These are phyloP conservation scores for Meliscaeva auricollis DNA, from an alignment of 2,888 invertebrate species.

Conservation along the genomic window DNA sequence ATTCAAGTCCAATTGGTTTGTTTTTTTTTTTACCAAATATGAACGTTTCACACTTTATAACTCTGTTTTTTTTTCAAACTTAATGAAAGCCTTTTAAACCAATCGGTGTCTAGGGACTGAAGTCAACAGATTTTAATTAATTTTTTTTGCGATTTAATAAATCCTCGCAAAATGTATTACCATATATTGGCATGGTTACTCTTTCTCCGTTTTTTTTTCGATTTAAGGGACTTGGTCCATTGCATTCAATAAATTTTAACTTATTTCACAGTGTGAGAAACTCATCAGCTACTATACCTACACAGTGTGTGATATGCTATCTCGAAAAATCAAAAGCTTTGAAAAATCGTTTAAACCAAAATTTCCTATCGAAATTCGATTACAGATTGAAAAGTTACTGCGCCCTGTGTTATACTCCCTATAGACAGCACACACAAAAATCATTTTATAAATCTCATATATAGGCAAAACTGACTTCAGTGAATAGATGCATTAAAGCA, in stretches of 20 bases:
- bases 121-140: constrained; percentile 8
- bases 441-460: constrained; percentile 47
- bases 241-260: constrained; percentile 7
- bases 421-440: not conserved
- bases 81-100: constrained; percentile 2
- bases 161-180: not conserved
- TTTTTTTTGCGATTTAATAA: constrained; percentile 1
- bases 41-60: not conserved
- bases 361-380: constrained; percentile 36
- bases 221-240: not conserved
- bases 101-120: constrained; percentile 11
- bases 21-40: not conserved
- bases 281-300: not conserved
- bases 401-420: not conserved
- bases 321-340: constrained; percentile 21
- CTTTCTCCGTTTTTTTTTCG: not conserved
- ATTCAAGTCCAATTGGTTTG: too few species aligned
- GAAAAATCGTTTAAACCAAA: constrained; percentile 30
- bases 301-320: not conserved
- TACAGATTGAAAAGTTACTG: constrained; percentile 54
- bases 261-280: not conserved
- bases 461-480: constrained; percentile 54
- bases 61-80: not conserved
- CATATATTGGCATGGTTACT: not conserved
- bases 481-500: constrained; percentile 58